Conservation (phyloP, 2,797 vertebrate species). For the Bradypodion ventrale region DNA sequence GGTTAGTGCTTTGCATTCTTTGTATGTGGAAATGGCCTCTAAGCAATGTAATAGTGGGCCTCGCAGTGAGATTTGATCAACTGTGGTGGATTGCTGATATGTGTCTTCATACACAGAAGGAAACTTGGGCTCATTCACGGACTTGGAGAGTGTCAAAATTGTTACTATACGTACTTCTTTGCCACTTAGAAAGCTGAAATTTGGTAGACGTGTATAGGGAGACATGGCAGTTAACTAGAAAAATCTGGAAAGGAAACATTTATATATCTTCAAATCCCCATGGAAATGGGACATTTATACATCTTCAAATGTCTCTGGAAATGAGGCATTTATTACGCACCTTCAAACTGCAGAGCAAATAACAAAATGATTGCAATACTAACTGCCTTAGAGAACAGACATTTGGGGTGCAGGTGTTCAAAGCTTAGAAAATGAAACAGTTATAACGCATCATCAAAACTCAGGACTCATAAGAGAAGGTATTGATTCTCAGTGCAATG, state of each 20-base stretch:
- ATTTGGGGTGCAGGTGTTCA: background rate
- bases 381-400: too few relatives aligned
- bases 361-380: too few relatives aligned
- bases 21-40: constrained; percentile 65
- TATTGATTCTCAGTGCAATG: background rate
- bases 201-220: background rate
- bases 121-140: background rate
- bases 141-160: too few relatives aligned
- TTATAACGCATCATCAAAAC: background rate
- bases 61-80: constrained; percentile 25
- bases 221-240: background rate
- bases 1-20: constrained; percentile 68
- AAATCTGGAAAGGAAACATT: background rate
- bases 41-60: constrained; percentile 68
- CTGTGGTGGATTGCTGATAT: constrained; percentile 11
- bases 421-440: background rate
- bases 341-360: too few relatives aligned
- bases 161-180: too few relatives aligned
- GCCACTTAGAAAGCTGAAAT: background rate
- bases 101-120: background rate
- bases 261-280: too few relatives aligned
- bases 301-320: too few relatives aligned
- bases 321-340: too few relatives aligned
- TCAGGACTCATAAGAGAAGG: background rate
- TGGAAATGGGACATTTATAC: too few relatives aligned